Base-by-base conservation (phyloP, 2,113 vertebrate genomes). In the Myodes glareolus region DNA sequence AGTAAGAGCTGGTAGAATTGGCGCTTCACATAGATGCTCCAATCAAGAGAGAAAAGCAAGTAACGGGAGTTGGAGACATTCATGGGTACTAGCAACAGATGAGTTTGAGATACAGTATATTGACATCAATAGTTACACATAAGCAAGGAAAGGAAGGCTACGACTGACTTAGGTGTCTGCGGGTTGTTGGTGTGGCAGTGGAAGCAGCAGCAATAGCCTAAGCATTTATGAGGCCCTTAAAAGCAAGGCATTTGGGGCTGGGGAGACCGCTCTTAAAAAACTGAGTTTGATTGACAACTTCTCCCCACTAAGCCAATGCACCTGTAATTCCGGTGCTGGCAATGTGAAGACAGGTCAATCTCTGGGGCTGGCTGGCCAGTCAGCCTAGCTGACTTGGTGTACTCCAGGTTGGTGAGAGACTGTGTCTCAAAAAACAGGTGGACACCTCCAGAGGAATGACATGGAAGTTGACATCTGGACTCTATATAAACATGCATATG, bases 51-150 rank as follows among this genome's bases (percentile, higher is more conserved):
- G 63, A 90, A 50, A 45, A 9, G 11, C 0, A 9, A 77, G 5
- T 16, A 39, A 31, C 14, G 1, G 17, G 31, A 19, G 91, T 27
- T 45, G 3, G 73, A 89, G 77, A 58, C 13, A 10, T 13, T 27
- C 6, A 25, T 0, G 12, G 39, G 16, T 39, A 11, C 2, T 25
- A 31, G 11, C 4, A 58, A 55, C 1, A 8, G 2, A 4, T 89
- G 50, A 25, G 0, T 21, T 1, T 80, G 12, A 77, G 36, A 17
- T 42, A 29, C 23, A 73, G 25, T 3, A 5, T 36, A 6, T 52
- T 45, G 67, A 29, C 33, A 29, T 8, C n/a, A 68, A 42, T 19
- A 70, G 2, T 17, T 25, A 76, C 52, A 87, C 29, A 65, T 39
- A 52, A 47, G 33, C 21, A 47, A 42, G 17, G 12, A 77, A 70